Evolutionary conservation across 2,888 invertebrate species (phyloP).

Genomic region (Eupithecia dodoneata): DNA sequence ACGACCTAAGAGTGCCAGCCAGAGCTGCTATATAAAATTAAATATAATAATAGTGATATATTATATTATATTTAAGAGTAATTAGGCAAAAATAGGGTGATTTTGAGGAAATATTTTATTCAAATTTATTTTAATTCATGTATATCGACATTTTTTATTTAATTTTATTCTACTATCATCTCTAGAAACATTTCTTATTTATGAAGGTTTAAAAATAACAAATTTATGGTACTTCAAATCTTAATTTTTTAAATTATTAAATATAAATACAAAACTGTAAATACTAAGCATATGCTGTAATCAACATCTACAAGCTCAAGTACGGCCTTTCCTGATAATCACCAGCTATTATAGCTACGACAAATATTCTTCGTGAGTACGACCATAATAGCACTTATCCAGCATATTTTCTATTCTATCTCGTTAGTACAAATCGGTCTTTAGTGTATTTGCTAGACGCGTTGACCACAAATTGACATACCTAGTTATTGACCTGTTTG

Average conservation of each 20-base stretch:
- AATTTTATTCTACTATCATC: no score
- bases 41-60: no score
- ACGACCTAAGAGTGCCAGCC: neutral
- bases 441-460: neutral
- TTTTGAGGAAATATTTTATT: no score
- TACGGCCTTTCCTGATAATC: neutral
- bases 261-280: no score
- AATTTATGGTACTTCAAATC: no score
- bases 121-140: no score
- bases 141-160: no score
- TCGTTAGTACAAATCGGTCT: neutral
- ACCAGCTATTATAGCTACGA: neutral
- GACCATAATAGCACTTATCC: neutral
- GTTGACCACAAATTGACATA: constrained; percentile 3
- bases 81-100: no score
- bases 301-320: neutral
- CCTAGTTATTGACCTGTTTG: constrained; percentile 62
- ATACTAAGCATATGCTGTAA: neutral
- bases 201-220: no score
- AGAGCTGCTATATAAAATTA: neutral
- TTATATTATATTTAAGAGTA: no score
- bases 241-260: no score
- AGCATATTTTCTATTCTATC: neutral
- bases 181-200: no score
- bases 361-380: neutral